Evolutionary conservation across 2,797 vertebrate species (phyloP).

Genomic region (Leptoclinus maculatus): DNA sequence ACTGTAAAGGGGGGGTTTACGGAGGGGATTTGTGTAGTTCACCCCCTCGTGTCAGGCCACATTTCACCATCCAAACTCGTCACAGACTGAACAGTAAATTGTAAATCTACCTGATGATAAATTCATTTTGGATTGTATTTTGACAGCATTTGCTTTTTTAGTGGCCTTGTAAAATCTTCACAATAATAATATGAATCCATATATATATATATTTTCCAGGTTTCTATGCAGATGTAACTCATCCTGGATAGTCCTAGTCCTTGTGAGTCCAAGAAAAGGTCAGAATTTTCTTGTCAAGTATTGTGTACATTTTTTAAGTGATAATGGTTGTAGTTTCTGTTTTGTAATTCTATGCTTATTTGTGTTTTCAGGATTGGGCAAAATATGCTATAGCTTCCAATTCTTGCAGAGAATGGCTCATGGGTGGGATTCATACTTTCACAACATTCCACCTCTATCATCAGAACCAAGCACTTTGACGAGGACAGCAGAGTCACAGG

Average conservation of each 20-base stretch:
- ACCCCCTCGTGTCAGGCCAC: background rate
- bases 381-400: conserved; percentile 23
- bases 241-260: conserved; percentile 16
- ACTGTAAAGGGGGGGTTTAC: background rate
- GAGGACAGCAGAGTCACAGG: conserved; percentile 68
- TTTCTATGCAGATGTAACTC: conserved; percentile 43
- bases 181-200: conserved; percentile 14
- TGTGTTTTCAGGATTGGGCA: conserved; percentile 70
- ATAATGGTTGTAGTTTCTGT: conserved; percentile 16
- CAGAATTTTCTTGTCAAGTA: conserved; percentile 10
- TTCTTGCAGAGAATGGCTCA: conserved; percentile 77
- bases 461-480: conserved; percentile 64
- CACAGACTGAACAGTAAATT: background rate
- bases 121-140: background rate
- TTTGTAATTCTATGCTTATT: conserved; percentile 20
- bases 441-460: conserved; percentile 63
- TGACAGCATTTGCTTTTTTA: background rate
- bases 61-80: background rate
- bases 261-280: conserved; percentile 53
- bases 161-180: background rate
- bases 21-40: background rate
- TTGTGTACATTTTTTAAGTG: background rate
- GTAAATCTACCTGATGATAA: background rate
- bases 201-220: conserved; percentile 44
- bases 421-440: conserved; percentile 78